These are phyloP conservation scores for Pseudeuparius sepicola DNA, from an alignment of 2,888 invertebrate species.

Conservation along the genomic window DNA sequence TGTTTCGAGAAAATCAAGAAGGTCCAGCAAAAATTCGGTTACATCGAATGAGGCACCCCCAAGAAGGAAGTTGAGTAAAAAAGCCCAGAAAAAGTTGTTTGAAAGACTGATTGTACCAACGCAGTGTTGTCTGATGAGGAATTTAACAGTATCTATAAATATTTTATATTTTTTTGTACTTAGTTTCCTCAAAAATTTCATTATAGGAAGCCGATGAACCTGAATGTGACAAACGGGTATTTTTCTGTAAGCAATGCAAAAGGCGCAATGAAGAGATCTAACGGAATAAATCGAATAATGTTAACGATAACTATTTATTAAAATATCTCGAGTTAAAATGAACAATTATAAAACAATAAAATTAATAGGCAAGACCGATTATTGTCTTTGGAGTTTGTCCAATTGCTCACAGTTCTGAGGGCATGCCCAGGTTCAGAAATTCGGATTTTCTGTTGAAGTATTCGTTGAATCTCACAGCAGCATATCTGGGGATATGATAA, in stretches of 20 bases:
- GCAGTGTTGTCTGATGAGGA: conserved; percentile 14
- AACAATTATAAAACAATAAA: too few species aligned
- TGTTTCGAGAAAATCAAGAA: not conserved
- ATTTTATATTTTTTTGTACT: conserved; percentile 1
- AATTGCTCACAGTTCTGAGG: too few species aligned
- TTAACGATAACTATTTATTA: too few species aligned
- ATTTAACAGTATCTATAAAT: not conserved
- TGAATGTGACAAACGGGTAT: conserved; percentile 16
- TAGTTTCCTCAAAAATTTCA: not conserved
- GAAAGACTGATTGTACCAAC: conserved; percentile 15
- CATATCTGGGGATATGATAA: conserved; percentile 46
- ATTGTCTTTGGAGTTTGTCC: too few species aligned
- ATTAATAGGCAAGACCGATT: too few species aligned
- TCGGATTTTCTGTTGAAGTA: conserved; percentile 58
- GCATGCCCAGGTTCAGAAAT: too few species aligned
- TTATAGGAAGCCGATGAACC: conserved; percentile 10
- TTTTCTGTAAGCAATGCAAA: conserved; percentile 15
- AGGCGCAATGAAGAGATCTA: conserved; percentile 10
- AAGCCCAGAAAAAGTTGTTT: not conserved
- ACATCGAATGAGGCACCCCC: too few species aligned
- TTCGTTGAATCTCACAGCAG: conserved; percentile 59
- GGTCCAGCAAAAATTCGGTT: too few species aligned
- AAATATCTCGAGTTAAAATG: too few species aligned
- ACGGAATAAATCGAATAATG: too few species aligned
- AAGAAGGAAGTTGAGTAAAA: conserved; percentile 2